Percentiles rank a stretch among this genome's conserved stretches.
phyloP scores from a whole-genome alignment of 2,797 vertebrate genomes.

The Sebastes iracundus region DNA sequence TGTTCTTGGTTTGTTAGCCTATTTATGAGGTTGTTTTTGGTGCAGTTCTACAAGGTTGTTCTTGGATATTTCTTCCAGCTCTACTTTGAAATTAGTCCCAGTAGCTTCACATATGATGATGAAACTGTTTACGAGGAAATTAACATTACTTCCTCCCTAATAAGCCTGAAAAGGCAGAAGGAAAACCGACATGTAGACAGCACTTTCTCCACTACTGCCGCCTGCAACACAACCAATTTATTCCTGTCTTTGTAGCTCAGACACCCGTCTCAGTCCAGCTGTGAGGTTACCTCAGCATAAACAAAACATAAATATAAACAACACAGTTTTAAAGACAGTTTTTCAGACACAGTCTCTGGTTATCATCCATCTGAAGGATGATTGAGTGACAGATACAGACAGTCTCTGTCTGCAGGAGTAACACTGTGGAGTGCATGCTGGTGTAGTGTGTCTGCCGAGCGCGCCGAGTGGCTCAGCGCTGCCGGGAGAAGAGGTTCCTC shows the following conservation, averaged over 20 bases:
- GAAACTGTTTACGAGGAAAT: constrained; percentile 24
- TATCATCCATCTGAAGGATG: constrained; percentile 24
- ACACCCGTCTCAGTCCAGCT: constrained; percentile 37
- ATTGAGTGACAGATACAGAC: constrained; percentile 19
- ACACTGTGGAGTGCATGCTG: constrained; percentile 43
- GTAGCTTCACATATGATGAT: constrained; percentile 18
- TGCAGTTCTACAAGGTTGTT: background rate
- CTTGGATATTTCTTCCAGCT: background rate
- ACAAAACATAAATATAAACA: constrained; percentile 23
- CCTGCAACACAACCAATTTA: constrained; percentile 11
- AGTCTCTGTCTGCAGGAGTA: constrained; percentile 27
- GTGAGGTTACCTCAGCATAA: constrained; percentile 22
- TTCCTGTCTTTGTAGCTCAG: constrained; percentile 12
- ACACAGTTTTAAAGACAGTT: constrained; percentile 21
- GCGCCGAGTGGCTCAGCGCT: constrained; percentile 79
- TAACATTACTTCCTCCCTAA: constrained; percentile 22
- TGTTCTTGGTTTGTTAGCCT: constrained; percentile 10
- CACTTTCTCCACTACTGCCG: background rate
- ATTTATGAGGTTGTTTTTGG: constrained; percentile 6
- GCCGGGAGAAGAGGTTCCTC: constrained; percentile 91
- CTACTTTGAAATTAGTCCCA: constrained; percentile 11
- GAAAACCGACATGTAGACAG: constrained; percentile 14
- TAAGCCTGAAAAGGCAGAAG: constrained; percentile 5
- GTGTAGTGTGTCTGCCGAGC: constrained; percentile 10
- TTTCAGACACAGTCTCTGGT: constrained; percentile 22